phyloP scores from a whole-genome alignment of 2,113 vertebrate genomes.

The Hiodon alosoides region DNA sequence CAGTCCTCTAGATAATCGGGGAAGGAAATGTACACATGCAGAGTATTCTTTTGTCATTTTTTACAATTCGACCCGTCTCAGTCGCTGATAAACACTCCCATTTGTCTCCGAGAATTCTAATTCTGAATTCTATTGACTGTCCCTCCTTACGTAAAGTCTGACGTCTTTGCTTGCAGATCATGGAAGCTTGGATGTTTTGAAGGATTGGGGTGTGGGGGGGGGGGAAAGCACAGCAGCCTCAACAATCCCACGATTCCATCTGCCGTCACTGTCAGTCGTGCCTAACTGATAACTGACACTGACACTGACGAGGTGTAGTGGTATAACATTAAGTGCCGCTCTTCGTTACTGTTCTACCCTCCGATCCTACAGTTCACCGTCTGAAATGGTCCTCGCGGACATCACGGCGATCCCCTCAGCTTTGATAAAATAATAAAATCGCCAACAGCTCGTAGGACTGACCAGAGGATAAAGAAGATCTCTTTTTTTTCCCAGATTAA shows the following conservation, averaged over 20 bases:
- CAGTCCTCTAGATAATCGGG: not conserved
- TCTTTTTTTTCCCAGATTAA: slow-evolving; percentile 41
- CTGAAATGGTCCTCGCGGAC: not conserved
- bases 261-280: slow-evolving; percentile 47
- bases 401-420: not conserved
- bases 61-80: no score
- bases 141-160: no score
- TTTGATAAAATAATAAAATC: not conserved
- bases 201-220: not conserved
- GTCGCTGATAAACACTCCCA: no score
- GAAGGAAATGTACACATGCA: not conserved
- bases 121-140: no score
- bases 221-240: slow-evolving; percentile 22
- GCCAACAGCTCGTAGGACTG: not conserved
- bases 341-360: no score
- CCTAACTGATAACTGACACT: slow-evolving; percentile 44
- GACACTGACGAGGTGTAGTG: slow-evolving; percentile 15
- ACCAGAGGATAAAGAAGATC: slow-evolving; percentile 33
- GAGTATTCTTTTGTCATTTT: not conserved
- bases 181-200: no score
- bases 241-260: slow-evolving; percentile 57
- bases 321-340: no score
- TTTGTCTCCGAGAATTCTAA: no score
- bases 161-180: no score
- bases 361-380: not conserved